These are phyloP conservation scores for Diorhabda carinulata DNA, from an alignment of 1,140 invertebrate genomes.

Conservation along the genomic window DNA sequence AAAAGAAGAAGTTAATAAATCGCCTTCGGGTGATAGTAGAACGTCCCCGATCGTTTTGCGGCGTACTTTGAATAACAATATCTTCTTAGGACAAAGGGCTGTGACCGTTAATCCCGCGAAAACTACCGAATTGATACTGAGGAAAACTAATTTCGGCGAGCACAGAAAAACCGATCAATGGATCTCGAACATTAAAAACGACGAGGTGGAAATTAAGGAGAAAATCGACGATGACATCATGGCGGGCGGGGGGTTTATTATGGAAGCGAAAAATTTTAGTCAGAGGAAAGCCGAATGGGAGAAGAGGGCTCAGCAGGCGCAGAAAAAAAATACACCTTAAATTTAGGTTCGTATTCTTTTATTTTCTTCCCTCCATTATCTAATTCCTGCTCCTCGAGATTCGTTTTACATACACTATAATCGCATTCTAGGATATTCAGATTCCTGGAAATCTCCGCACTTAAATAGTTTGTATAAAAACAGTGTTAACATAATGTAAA, in stretches of 20 bases:
- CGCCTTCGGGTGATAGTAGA: slow-evolving; percentile 29
- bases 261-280: slow-evolving; percentile 62
- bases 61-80: slow-evolving; percentile 28
- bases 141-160: slow-evolving; percentile 35
- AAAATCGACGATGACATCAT: slow-evolving; percentile 35
- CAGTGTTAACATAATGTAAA: too few species aligned
- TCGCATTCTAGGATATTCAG: too few species aligned
- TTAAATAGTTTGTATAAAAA: too few species aligned
- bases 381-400: too few species aligned
- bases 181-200: slow-evolving; percentile 34
- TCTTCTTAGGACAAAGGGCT: slow-evolving; percentile 34
- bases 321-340: slow-evolving; percentile 41
- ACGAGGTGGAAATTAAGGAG: slow-evolving; percentile 27
- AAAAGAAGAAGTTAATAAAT: slow-evolving; percentile 23
- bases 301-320: slow-evolving; percentile 62
- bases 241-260: slow-evolving; percentile 44
- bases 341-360: neutral
- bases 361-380: too few species aligned
- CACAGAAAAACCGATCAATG: slow-evolving; percentile 38
- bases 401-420: too few species aligned
- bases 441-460: too few species aligned
- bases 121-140: slow-evolving; percentile 29
- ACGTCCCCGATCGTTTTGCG: slow-evolving; percentile 19
- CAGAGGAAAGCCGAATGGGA: slow-evolving; percentile 72
- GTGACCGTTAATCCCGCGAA: slow-evolving; percentile 35